These are phyloP conservation scores for Lissonota sp. DNA, from an alignment of 2,888 invertebrate species.

Conservation along the genomic window DNA sequence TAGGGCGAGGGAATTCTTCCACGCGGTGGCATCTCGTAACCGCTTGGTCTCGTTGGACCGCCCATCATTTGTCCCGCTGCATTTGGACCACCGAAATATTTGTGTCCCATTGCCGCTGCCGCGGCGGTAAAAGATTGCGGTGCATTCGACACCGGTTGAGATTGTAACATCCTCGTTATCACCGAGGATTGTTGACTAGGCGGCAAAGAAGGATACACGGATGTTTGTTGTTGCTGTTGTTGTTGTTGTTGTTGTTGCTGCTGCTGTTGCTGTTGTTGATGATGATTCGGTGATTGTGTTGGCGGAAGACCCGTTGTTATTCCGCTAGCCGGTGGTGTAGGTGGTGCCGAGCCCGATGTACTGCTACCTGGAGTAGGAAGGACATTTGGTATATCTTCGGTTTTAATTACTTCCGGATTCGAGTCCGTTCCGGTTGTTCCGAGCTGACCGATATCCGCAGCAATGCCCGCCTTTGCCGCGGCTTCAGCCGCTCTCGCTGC, in stretches of 20 bases:
- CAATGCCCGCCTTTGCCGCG: constrained; percentile 81
- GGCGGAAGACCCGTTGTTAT: constrained; percentile 73
- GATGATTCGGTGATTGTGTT: constrained; percentile 72
- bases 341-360: constrained; percentile 82
- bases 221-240: constrained; percentile 66
- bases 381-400: constrained; percentile 76
- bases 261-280: constrained; percentile 39
- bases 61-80: constrained; percentile 76
- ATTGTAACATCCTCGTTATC: constrained; percentile 87
- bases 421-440: constrained; percentile 76
- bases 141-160: constrained; percentile 81
- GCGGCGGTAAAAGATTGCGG: constrained; percentile 82
- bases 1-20: constrained; percentile 82
- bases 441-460: constrained; percentile 68
- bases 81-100: constrained; percentile 81
- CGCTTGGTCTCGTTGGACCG: constrained; percentile 74
- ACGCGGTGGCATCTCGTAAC: constrained; percentile 80
- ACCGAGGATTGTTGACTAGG: constrained; percentile 85
- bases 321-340: constrained; percentile 76
- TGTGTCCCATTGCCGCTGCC: constrained; percentile 83
- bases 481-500: constrained; percentile 85
- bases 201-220: constrained; percentile 81
- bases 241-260: constrained; percentile 32
- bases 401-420: constrained; percentile 75
- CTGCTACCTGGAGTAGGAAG: constrained; percentile 81